A percentile compares a stretch with the other conserved stretches of the same genome.
Conservation (phyloP, 2,797 vertebrate species). For the Coranthus polyacanthus region DNA sequence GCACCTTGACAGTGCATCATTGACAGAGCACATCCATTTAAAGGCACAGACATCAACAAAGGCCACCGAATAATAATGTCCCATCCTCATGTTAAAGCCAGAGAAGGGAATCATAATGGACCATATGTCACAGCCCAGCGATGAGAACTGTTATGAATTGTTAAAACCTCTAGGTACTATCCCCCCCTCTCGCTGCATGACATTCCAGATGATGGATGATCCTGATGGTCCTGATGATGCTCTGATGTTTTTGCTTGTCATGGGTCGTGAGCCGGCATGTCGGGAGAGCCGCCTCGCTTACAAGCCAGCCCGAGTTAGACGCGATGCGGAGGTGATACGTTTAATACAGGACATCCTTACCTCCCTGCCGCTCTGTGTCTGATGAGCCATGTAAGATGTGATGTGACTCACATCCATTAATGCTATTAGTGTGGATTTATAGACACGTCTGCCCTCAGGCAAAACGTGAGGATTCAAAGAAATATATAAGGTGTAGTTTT, state of each 20-base stretch:
- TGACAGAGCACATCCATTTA: constrained; percentile 75
- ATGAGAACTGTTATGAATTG: constrained; percentile 47
- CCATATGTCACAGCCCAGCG: constrained; percentile 56
- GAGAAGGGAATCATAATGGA: constrained; percentile 50
- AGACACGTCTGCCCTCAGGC: background rate
- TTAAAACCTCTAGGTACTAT: constrained; percentile 20
- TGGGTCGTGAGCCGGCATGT: constrained; percentile 25
- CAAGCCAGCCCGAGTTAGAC: constrained; percentile 7
- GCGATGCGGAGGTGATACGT: constrained; percentile 20
- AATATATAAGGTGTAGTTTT: background rate
- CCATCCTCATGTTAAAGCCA: constrained; percentile 35
- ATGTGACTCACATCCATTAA: constrained; percentile 28
- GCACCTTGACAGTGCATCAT: constrained; percentile 70
- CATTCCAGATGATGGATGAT: constrained; percentile 10
- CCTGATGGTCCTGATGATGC: constrained; percentile 37
- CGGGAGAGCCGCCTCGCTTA: constrained; percentile 22
- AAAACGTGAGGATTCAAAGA: background rate
- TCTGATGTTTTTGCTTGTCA: constrained; percentile 59
- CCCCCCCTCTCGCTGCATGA: constrained; percentile 4
- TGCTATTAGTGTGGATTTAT: constrained; percentile 6
- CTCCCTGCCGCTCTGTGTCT: constrained; percentile 6
- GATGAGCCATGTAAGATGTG: constrained; percentile 36
- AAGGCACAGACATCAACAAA: constrained; percentile 65
- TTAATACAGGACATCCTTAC: constrained; percentile 1
- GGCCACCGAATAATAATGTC: constrained; percentile 60